Evolutionary conservation across 2,888 invertebrate species (phyloP).

Genomic region (Apoda limacodes): DNA sequence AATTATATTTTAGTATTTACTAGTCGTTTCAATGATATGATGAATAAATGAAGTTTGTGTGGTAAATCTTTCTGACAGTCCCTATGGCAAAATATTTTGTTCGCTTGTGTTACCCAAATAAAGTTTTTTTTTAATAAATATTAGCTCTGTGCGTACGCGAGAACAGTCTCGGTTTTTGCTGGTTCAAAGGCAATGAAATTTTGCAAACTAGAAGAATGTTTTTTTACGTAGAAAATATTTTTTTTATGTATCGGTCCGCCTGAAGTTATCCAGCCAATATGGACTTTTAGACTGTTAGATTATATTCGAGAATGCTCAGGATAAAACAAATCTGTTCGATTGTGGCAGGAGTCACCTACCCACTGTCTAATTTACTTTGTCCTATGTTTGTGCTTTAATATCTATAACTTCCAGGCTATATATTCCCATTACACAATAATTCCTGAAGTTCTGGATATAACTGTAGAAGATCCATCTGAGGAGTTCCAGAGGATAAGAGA

Average conservation of each 20-base stretch:
- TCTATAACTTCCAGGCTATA: slow-evolving; percentile 59
- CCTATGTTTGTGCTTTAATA: neutral
- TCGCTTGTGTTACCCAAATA: neutral
- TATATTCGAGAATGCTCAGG: neutral
- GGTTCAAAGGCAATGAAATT: too few relatives aligned
- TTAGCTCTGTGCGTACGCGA: too few relatives aligned
- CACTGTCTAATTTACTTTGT: too few relatives aligned
- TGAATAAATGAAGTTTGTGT: neutral
- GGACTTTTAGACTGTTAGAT: too few relatives aligned
- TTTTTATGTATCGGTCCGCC: too few relatives aligned
- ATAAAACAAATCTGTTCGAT: neutral
- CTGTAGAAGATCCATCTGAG: slow-evolving; percentile 95
- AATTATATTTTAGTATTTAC: too few relatives aligned
- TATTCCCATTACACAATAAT: slow-evolving; percentile 64
- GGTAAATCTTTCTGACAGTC: too few relatives aligned
- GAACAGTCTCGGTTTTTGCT: too few relatives aligned
- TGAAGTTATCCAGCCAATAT: too few relatives aligned
- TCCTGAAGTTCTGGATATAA: slow-evolving; percentile 68
- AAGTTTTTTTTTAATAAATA: slow-evolving; percentile 13
- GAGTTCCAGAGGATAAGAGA: slow-evolving; percentile 92
- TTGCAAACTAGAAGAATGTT: too few relatives aligned
- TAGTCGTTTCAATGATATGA: slow-evolving; percentile 1
- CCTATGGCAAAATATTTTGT: neutral
- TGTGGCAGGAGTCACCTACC: too few relatives aligned
- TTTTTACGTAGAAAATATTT: too few relatives aligned